Base-by-base conservation (phyloP, 37 sponge, comb jelly and placozoan genomes). In the Halisarca cf. caerulea region DNA sequence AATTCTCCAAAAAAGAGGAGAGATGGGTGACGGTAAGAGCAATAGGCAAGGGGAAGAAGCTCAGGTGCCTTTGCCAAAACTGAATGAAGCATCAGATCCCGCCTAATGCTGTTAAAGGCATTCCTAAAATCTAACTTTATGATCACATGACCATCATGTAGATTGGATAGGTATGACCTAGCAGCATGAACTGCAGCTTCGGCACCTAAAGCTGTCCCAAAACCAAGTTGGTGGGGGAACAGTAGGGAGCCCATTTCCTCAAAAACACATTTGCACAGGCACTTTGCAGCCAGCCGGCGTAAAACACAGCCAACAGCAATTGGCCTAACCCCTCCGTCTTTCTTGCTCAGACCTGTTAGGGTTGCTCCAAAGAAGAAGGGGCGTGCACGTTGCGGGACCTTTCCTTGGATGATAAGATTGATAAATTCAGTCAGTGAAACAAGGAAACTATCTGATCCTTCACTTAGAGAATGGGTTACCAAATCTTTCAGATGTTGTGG, bases 91-190 rank as follows among this genome's bases (percentile, higher is more conserved):
- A 71, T 71, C 73, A 30, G 7, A 71, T 71, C 73, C 39, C 73
- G 73, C 40, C 40, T 27, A 1, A 54, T 54, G 59, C 80, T 58
- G 80, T 80, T 55, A 57, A 80, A 80, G 59, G 59, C 40, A 80
- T 80, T 80, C 80, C 59, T 58, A 57, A 80, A 80, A 80, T 80
- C 80, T 59, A 80, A 35, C 59, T 80, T 80, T 24, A 80, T 28
- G 20, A 53, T 53, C 27, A 80, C 20, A 34, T 57, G 58, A 28
- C 36, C 18, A 11, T 27, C 37, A 20, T 53, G 59, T 35, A 80
- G 28, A 53, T 80, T 80, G 58, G 58, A 28, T 11, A 80, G 80
- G 59, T 58, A 80, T 57, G 38, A 5, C 59, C 80, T 8, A 25
- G 59, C 59, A 35, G 59, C 59, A 80, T 80, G 80, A 58, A 57